These are phyloP conservation scores for Ceraclea dissimilis DNA, from an alignment of 2,888 invertebrate species.

Conservation along the genomic window DNA sequence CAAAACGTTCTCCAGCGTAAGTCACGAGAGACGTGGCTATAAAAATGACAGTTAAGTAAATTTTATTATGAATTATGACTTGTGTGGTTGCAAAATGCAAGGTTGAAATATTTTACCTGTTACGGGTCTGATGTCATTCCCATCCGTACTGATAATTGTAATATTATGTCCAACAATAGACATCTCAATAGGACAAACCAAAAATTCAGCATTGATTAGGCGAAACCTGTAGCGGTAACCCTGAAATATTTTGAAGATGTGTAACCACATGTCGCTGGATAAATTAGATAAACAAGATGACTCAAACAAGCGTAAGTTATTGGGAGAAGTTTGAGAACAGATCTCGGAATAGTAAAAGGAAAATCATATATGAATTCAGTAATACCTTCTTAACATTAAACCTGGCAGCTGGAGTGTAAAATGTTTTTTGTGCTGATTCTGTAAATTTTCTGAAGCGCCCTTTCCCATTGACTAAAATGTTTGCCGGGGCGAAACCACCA, in stretches of 20 bases:
- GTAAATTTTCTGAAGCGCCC: constrained; percentile 52
- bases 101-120: constrained; percentile 59
- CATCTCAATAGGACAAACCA: constrained; percentile 80
- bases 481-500: constrained; percentile 76
- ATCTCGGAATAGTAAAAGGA: too few species aligned
- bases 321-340: too few species aligned
- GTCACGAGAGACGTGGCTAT: constrained; percentile 60
- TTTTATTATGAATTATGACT: too few species aligned
- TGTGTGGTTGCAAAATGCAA: too few species aligned
- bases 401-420: constrained; percentile 52
- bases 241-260: constrained; percentile 26
- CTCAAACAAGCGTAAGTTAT: too few species aligned
- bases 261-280: too few species aligned
- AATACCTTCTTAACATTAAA: constrained; percentile 53
- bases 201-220: constrained; percentile 76
- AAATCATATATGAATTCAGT: too few species aligned
- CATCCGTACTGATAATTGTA: constrained; percentile 70
- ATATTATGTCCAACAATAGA: constrained; percentile 78
- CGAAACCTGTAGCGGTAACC: constrained; percentile 73
- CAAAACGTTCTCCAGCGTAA: constrained; percentile 85
- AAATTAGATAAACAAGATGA: too few species aligned
- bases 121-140: constrained; percentile 66
- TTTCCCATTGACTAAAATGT: constrained; percentile 74
- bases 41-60: constrained; percentile 17
- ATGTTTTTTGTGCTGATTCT: constrained; percentile 29